phyloP scores from a whole-genome alignment of 2,888 invertebrate genomes.

The Tryphoninae sp. region DNA sequence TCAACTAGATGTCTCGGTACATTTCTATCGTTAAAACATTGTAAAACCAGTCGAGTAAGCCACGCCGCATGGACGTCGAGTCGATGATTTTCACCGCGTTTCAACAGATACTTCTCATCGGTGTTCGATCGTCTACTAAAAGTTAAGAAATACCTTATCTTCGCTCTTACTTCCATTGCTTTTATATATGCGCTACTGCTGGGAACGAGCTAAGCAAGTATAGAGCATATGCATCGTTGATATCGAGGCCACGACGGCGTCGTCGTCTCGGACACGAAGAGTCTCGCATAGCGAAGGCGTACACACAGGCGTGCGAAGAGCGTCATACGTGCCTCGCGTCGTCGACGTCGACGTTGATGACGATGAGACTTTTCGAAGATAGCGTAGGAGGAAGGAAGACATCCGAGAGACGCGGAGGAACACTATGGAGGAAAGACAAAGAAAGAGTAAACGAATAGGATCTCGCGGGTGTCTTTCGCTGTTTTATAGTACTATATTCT shows the following conservation, averaged over 20 bases:
- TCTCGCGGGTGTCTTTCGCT: slow-evolving; percentile 17
- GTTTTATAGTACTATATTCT: slow-evolving; percentile 11
- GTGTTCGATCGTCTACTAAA: too few relatives aligned
- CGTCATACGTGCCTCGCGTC: slow-evolving; percentile 24
- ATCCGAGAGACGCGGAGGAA: slow-evolving; percentile 26
- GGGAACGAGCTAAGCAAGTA: background rate
- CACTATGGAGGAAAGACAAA: background rate
- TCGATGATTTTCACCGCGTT: too few relatives aligned
- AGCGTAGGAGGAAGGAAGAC: slow-evolving; percentile 23
- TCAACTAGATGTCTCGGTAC: too few relatives aligned
- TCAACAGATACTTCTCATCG: too few relatives aligned
- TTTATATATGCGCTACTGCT: background rate
- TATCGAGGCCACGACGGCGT: slow-evolving; percentile 60
- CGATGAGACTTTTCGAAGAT: slow-evolving; percentile 21
- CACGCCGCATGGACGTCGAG: too few relatives aligned
- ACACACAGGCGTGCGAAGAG: slow-evolving; percentile 35
- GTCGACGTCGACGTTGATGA: slow-evolving; percentile 28
- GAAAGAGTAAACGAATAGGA: slow-evolving; percentile 25
- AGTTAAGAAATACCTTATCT: too few relatives aligned
- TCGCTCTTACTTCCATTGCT: background rate
- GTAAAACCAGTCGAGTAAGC: too few relatives aligned
- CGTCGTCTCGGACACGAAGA: slow-evolving; percentile 37
- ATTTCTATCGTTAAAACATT: too few relatives aligned
- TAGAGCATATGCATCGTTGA: slow-evolving; percentile 54
- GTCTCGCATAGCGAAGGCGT: slow-evolving; percentile 33